These are phyloP conservation scores for Alcis repandata DNA, from an alignment of 2,888 invertebrate species.

Conservation along the genomic window DNA sequence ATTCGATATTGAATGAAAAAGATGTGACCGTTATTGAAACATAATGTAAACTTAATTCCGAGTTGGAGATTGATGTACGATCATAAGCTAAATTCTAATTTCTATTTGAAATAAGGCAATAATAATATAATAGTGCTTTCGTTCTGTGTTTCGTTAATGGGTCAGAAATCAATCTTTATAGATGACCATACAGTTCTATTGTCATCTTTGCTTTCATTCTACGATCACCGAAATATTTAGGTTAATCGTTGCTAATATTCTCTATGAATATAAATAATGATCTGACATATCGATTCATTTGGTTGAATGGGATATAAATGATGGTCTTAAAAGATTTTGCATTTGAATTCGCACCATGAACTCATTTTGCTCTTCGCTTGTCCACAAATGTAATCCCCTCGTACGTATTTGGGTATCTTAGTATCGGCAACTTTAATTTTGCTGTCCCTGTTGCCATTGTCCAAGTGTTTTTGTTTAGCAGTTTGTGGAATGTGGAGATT, in stretches of 20 bases:
- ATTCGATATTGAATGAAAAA: slow-evolving; percentile 45
- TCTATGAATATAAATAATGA: slow-evolving; percentile 30
- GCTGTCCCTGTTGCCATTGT: slow-evolving; percentile 20
- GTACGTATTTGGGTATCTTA: slow-evolving; percentile 22
- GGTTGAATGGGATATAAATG: slow-evolving; percentile 27
- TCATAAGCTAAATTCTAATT: slow-evolving; percentile 30
- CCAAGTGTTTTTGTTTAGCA: slow-evolving; percentile 10
- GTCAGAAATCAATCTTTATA: slow-evolving; percentile 26
- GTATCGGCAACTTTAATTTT: slow-evolving; percentile 30
- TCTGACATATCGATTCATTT: slow-evolving; percentile 31
- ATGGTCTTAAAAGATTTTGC: slow-evolving; percentile 28
- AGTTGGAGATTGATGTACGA: slow-evolving; percentile 26
- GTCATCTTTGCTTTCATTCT: slow-evolving; percentile 27
- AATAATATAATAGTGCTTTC: slow-evolving; percentile 15
- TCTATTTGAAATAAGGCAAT: slow-evolving; percentile 27
- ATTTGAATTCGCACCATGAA: slow-evolving; percentile 20
- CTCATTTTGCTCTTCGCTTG: slow-evolving; percentile 30
- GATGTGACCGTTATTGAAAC: slow-evolving; percentile 43
- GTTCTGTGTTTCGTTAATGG: slow-evolving; percentile 23
- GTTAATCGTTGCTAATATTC: slow-evolving; percentile 35
- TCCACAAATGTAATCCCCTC: slow-evolving; percentile 16
- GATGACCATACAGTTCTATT: slow-evolving; percentile 33
- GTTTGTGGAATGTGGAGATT: slow-evolving; percentile 37
- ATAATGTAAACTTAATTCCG: slow-evolving; percentile 24
- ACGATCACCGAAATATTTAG: slow-evolving; percentile 27